Base-by-base conservation (phyloP, 2,888 invertebrate species). In the Cetonia aurata region DNA sequence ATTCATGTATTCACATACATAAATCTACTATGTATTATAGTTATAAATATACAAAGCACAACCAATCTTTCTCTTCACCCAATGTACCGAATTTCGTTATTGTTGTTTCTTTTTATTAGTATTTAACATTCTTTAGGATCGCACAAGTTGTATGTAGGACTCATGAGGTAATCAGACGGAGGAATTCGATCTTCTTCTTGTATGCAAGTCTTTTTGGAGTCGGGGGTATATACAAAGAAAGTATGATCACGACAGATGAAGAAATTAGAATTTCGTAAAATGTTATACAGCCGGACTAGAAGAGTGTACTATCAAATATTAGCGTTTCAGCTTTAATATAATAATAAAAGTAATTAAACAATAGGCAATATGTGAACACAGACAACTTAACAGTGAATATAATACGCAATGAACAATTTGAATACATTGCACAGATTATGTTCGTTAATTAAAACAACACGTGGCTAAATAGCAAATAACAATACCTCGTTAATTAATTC, bases 1-100 rank as follows among this genome's bases (percentile, higher is more conserved):
- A 25, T 62, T 62, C 37, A 62, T 62, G 62, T 62, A 48, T 62
- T 10, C 50, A 56, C 15, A 62, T 62, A 62, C 25, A 46, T 60
- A 60, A 44, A 62, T 50, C 13, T 62, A 48, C 50, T 62, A 62
- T 31, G 37, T 37, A 10, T 37, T 37, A 37, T 37, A 37, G 57
- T 50, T 62, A 50, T 62, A 62, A 62, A 62, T 62, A 37, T 62
- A 62, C 48, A 62, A 62, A 62, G 62, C 62, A 62, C 62, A 62
- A 62, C 62, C 62, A 62, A 62, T 62, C 62, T 50, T 50, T 48
- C 48, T 33, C 31, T 37, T 60, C 33, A 33, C 37, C 37, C 33
- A 62, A 50, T 33, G 15, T 48, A 50, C 50, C 13, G 17, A 62
- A 44, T 62, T 60, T 55, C 37, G 6, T 37, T 8, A 37, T 9